These are phyloP conservation scores for Agelas oroides DNA, from an alignment of 37 sponge, comb jelly and placozoan genomes.

Conservation along the genomic window DNA sequence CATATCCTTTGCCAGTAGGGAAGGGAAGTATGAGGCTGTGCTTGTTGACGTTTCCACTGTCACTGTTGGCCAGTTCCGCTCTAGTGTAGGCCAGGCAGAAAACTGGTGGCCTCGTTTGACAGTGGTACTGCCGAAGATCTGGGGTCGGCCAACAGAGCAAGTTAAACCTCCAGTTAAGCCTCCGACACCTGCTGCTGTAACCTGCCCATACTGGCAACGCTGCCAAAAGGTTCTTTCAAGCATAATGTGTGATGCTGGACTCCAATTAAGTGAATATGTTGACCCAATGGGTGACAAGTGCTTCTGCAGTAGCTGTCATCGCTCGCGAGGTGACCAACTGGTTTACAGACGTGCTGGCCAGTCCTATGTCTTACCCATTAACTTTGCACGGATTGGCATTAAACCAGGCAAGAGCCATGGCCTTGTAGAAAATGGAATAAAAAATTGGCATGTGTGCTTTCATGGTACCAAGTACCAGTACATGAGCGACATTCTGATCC, in stretches of 20 bases:
- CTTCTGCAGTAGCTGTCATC: slow-evolving; percentile 30
- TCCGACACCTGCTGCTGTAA: too few relatives aligned
- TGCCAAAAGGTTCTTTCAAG: slow-evolving; percentile 9
- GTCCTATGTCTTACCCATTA: slow-evolving; percentile 21
- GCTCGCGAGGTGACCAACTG: slow-evolving; percentile 4
- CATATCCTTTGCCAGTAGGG: neutral
- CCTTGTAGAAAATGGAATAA: slow-evolving; percentile 18
- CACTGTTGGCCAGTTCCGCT: slow-evolving; percentile 27
- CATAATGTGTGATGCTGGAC: slow-evolving; percentile 12
- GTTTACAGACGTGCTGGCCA: slow-evolving; percentile 21
- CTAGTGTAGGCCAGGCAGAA: slow-evolving; percentile 3
- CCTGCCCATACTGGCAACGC: slow-evolving; percentile 37
- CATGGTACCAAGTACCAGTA: slow-evolving; percentile 30
- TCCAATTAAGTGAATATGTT: slow-evolving; percentile 12
- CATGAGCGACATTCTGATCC: slow-evolving; percentile 6
- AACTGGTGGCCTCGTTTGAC: slow-evolving; percentile 34
- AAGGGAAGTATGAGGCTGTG: slow-evolving; percentile 32
- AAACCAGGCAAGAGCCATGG: slow-evolving; percentile 11
- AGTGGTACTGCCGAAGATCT: slow-evolving; percentile 33
- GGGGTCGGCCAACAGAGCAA: slow-evolving; percentile 20
- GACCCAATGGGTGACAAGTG: slow-evolving; percentile 9
- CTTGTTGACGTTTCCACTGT: slow-evolving; percentile 36
- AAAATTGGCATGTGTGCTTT: slow-evolving; percentile 32
- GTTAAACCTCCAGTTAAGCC: neutral
- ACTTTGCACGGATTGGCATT: slow-evolving; percentile 36